These are phyloP conservation scores for Talpa occidentalis DNA, from an alignment of 2,113 vertebrate species.

Conservation along the genomic window DNA sequence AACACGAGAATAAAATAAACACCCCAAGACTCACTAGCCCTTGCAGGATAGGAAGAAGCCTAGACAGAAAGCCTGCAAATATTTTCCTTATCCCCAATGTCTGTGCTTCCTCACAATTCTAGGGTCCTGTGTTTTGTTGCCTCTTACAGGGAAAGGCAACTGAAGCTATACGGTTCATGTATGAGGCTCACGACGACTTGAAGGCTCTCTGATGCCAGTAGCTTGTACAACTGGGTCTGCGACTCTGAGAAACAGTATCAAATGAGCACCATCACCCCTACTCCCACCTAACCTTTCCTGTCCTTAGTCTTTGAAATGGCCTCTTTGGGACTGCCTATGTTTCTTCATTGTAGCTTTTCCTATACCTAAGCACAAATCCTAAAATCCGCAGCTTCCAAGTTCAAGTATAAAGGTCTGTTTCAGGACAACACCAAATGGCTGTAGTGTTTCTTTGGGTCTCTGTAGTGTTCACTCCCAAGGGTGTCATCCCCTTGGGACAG, in stretches of 20 bases:
- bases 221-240: neutral
- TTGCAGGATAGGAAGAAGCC: neutral
- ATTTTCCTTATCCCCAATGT: neutral
- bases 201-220: neutral
- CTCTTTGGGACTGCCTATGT: neutral
- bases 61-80: neutral
- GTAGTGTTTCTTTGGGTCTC: slow-evolving; percentile 44
- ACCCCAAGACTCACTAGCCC: neutral
- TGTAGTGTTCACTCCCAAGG: slow-evolving; percentile 67
- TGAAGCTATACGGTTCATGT: neutral
- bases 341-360: neutral
- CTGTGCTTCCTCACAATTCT: neutral
- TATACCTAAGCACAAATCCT: neutral
- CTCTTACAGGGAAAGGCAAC: neutral
- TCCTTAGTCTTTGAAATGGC: neutral
- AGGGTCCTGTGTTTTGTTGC: neutral
- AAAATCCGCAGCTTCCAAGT: neutral
- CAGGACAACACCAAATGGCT: neutral
- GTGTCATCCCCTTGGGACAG: neutral
- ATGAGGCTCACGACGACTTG: neutral
- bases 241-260: neutral
- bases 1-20: slow-evolving; percentile 9
- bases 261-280: neutral
- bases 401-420: slow-evolving; percentile 45
- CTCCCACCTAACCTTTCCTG: neutral